Percentiles rank a stretch among this genome's conserved stretches.
Conservation (phyloP, 2,797 vertebrate species). For the Austrolebias charrua region DNA sequence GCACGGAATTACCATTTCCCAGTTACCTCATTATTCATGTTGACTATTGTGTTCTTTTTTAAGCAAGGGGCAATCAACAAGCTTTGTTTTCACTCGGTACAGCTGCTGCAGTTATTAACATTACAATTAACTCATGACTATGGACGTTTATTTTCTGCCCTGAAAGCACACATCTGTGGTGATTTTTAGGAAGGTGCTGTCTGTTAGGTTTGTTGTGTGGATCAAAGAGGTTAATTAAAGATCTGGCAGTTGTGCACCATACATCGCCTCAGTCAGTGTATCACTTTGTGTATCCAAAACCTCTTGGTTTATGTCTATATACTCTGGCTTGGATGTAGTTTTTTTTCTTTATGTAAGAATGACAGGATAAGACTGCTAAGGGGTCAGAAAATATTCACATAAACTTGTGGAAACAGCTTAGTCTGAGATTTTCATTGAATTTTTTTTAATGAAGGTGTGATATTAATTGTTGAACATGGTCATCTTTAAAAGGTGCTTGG, state of each 20-base stretch:
- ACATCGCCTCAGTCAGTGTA: neutral
- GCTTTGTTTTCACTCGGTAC: constrained; percentile 4
- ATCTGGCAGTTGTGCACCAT: neutral
- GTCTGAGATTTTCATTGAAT: constrained; percentile 24
- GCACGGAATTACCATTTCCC: constrained; percentile 4
- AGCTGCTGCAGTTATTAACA: constrained; percentile 17
- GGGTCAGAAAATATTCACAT: constrained; percentile 13
- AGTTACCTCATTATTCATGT: constrained; percentile 7
- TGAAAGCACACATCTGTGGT: neutral
- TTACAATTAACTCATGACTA: constrained; percentile 1
- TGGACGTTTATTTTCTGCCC: constrained; percentile 13
- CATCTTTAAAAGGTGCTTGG: constrained; percentile 4
- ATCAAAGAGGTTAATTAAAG: constrained; percentile 4
- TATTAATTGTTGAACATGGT: constrained; percentile 28
- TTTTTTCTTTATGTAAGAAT: neutral
- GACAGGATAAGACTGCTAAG: neutral
- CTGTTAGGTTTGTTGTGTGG: neutral
- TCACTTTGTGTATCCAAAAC: neutral
- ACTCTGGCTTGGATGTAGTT: neutral
- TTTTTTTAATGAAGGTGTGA: constrained; percentile 11
- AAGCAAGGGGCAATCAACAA: neutral
- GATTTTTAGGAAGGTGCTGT: neutral
- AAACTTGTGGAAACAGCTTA: constrained; percentile 20
- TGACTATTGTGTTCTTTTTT: constrained; percentile 14
- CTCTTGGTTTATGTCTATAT: neutral